These are phyloP conservation scores for Acanthacorydalis orientalis DNA, from an alignment of 2,888 invertebrate genomes.

Conservation along the genomic window DNA sequence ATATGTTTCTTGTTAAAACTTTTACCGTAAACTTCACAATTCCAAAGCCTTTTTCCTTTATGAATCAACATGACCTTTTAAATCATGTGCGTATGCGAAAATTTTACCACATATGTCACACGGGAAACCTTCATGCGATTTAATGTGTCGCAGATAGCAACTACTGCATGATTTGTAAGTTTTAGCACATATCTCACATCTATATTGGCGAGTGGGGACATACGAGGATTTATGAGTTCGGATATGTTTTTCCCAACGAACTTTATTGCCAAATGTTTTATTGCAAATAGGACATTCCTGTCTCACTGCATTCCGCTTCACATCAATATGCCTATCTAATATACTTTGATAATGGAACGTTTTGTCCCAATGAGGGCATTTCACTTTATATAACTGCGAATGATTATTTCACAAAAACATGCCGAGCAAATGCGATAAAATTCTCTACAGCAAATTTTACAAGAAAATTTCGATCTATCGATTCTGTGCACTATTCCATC, in stretches of 20 bases:
- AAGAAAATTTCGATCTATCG: neutral
- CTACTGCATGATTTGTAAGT: slow-evolving; percentile 8
- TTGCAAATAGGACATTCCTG: slow-evolving; percentile 32
- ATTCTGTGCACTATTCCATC: neutral
- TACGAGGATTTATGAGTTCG: slow-evolving; percentile 2
- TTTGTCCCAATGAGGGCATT: slow-evolving; percentile 27
- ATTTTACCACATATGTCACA: slow-evolving; percentile 19
- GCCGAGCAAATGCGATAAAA: slow-evolving; percentile 7
- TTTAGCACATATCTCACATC: slow-evolving; percentile 12
- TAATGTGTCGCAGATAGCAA: neutral
- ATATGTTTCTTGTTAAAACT: neutral
- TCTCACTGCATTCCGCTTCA: slow-evolving; percentile 24
- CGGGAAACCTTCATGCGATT: slow-evolving; percentile 19
- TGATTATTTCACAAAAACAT: slow-evolving; percentile 9
- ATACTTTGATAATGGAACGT: slow-evolving; percentile 28
- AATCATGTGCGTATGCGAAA: slow-evolving; percentile 15
- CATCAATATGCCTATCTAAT: slow-evolving; percentile 26
- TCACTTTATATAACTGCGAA: slow-evolving; percentile 6
- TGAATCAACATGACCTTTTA: neutral
- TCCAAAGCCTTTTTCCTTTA: neutral
- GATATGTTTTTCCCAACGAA: slow-evolving; percentile 1
- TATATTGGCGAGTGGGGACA: neutral
- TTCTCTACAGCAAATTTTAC: neutral
- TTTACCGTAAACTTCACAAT: neutral
- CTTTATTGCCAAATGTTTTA: slow-evolving; percentile 24